phyloP scores from a whole-genome alignment of 2,113 vertebrate species.

The Muntiacus reevesi region DNA sequence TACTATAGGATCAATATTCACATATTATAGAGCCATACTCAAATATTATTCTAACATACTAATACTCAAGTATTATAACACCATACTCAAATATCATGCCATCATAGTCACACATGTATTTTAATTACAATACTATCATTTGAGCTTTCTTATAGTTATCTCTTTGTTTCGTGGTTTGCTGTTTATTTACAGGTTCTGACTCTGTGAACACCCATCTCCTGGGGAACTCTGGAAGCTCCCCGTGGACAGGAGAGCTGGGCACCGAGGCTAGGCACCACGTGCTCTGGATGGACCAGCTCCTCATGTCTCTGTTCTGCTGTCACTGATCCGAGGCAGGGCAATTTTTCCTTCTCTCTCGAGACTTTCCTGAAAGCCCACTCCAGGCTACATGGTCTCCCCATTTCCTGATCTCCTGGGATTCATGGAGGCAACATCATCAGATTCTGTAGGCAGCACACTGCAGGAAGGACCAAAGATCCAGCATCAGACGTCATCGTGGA shows the following conservation, averaged over 20 bases:
- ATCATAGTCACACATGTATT: not conserved
- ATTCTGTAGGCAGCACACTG: not conserved
- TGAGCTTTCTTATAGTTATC: not conserved
- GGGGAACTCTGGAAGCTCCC: not conserved
- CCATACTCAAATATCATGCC: not conserved
- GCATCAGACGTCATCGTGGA: accelerated
- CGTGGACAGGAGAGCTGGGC: not conserved
- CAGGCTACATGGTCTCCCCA: too few relatives aligned
- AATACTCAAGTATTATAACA: not conserved
- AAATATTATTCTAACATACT: not conserved
- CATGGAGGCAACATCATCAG: accelerated
- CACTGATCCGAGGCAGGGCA: accelerated
- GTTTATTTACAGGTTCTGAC: not conserved
- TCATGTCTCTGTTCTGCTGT: not conserved
- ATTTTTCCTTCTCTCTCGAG: not conserved
- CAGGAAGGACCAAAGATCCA: not conserved
- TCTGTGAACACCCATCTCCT: not conserved
- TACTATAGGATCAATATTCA: not conserved
- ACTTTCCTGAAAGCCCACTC: not conserved
- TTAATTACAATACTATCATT: not conserved
- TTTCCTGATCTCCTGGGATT: not conserved
- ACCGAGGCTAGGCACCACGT: too few relatives aligned
- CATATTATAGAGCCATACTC: not conserved
- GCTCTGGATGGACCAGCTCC: not conserved
- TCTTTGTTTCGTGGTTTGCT: not conserved